Base-by-base conservation (phyloP, 2,797 vertebrate genomes). In the Peromyscus nudipes region DNA sequence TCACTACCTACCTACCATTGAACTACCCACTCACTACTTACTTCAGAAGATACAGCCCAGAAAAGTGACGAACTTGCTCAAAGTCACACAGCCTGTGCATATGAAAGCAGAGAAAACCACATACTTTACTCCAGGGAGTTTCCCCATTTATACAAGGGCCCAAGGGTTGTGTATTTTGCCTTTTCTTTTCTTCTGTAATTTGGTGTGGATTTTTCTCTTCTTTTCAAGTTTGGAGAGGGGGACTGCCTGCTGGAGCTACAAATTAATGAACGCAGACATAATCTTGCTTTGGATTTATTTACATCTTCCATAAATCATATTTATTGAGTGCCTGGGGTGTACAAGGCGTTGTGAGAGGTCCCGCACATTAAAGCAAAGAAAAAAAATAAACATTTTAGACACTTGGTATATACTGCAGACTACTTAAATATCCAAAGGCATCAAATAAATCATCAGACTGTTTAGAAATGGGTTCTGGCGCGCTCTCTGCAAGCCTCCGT, bases 251-350 rank as follows among this genome's bases (percentile, higher is more conserved):
- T 91, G 83, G 91, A 94, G 94, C 93, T 89, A 94, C 96, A 92
- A 84, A 94, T 97, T 97, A 97, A 98, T 96, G 94, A 98, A 97
- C 4, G 29, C 96, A 97, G 96, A 95, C 91, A 91, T 96, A 86
- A 97, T 97, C 97, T 96, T 34, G 89, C 92, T 95, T 97, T 96
- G 84, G 96, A 98, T 96, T 97, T 98, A 97, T 97, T 98, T 97
- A 98, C 91, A 94, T 97, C 97, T 96, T 88, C 89, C 97, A 97
- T 97, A 98, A 98, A 98, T 98, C 98, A 97, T 96, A 97, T 97
- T 98, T 97, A 97, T 97, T 97, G 98, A 98, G 97, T 94, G 97
- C 97, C 96, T 96, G 91, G 97, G 97, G 97, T 97, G 92, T 95
- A 94, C 97, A 97, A 94, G 97, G 67, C 94, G 29, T 93, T 91